Evolutionary conservation across 2,797 vertebrate genomes (phyloP), one percentile per base, ranked within the genome.

Genomic region (Gymnocypris eckloni): DNA sequence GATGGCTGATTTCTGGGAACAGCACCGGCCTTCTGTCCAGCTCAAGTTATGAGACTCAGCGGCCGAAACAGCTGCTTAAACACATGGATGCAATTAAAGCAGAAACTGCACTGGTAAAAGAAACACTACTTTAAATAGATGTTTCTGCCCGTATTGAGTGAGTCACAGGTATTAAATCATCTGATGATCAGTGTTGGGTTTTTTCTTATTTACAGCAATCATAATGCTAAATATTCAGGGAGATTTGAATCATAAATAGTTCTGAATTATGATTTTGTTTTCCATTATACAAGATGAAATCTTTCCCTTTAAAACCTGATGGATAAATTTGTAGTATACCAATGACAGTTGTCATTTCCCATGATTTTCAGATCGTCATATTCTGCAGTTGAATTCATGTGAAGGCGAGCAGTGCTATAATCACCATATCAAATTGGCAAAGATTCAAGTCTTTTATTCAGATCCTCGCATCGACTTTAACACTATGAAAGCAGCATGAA

Each of bases 11-110:
- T 92, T 89, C 87, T 86, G 90, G 91, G 84, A 89, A 88, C 82
- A 83, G 73, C 72, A 88, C 89, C 82, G 89, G 86, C 89, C 89
- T 91, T 91, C 90, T 90, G 90, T 88, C 90, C 88, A 43, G 88
- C 72, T 87, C 83, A 87, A 87, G 81, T 85, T 84, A 84, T 80
- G 81, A 86, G 86, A 87, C 81, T 87, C 87, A 83, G 83, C 76
- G 84, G 87, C 86, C 79, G 79, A 83, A 79, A 78, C 88, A 91
- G 90, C 90, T 91, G 89, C 84, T 81, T 85, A 28, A 87, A 89
- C 88, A 90, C 89, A 90, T 90, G 89, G 90, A 89, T 85, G 84
- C 88, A 86, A 91, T 92, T 90, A 90, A 91, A 89, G 79, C 77
- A 85, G 84, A 85, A 82, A 86, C 54, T 67, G 88, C 41, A 72